Base-by-base conservation (phyloP, 2,113 vertebrate genomes). In the Prietella phreatophila region DNA sequence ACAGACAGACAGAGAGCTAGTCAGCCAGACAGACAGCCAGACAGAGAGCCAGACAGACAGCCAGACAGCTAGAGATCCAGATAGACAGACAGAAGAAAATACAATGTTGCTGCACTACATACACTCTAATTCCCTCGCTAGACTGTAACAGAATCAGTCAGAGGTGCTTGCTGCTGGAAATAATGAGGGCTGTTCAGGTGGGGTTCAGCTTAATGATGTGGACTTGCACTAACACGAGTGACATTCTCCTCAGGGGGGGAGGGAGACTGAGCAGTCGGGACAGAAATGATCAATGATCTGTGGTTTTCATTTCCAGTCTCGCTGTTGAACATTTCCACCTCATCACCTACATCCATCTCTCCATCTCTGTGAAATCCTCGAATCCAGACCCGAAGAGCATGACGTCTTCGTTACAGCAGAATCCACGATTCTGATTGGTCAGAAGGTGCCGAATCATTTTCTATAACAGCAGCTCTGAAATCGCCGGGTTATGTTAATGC, bases 271-370 rank as follows among this genome's bases (percentile, higher is more conserved):
- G 56, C 73, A 85, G 88, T 79, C 11, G 79, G 56, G 56, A 78
- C 61, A 73, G 73, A 90, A 84, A 81, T 67, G 84, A 90, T 85
- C 89, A 90, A 69, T 88, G 83, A 85, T 65, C 86, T 90, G 87
- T 80, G 84, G 71, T 88, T 86, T 90, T 87, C 84, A 86, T 86
- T 85, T 87, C 67, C 47, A 90, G 71, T 71, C 58, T 79, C 84
- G n/a, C 36, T 80, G 81, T 58, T 90, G 87, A 76, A 79, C 84
- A 86, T 27, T 84, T 65, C 33, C 42, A 22, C 39, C 61, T 69
- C 55, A n/a, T 84, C 69, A 5, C 7, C 81, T 82, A 60, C 47
- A 42, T 42, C 81, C 36, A 65, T 71, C 47, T 83, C 63, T 50
- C 61, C 83, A 11, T 47, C 61, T 2, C 82, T 65, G 22, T 50